Conservation (phyloP, 2,113 vertebrate genomes). For the Salvelinus alpinus region DNA sequence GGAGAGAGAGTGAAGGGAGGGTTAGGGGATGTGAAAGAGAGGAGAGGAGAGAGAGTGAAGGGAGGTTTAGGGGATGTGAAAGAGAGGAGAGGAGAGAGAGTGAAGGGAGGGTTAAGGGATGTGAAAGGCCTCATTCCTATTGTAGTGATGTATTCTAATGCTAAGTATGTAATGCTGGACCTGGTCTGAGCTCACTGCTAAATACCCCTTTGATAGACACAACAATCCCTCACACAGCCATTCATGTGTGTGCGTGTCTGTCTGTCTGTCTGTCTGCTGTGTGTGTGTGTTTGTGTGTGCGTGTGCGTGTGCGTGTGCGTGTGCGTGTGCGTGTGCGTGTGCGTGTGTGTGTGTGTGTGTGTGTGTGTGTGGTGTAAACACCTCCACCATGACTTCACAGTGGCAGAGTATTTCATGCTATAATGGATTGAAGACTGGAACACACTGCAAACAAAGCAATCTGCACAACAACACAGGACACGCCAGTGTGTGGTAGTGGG, state of each 20-base stretch:
- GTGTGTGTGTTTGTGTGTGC: neutral
- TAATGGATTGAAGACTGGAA: conserved; percentile 41
- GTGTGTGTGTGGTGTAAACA: conserved; percentile 6
- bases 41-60: conserved; percentile 59
- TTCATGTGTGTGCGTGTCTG: conserved; percentile 41
- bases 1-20: conserved; percentile 3
- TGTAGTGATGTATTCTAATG: too few relatives aligned
- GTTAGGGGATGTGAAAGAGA: conserved; percentile 24
- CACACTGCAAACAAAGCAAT: conserved; percentile 47
- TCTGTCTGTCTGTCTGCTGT: neutral
- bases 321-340: too few relatives aligned
- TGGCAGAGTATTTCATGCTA: conserved; percentile 59
- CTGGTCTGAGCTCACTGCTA: too few relatives aligned
- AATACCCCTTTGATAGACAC: conserved; percentile 64
- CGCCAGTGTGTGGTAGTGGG: neutral
- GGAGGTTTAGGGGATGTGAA: conserved; percentile 53
- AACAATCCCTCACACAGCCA: conserved; percentile 59
- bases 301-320: too few relatives aligned
- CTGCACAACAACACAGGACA: conserved; percentile 16
- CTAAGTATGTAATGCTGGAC: conserved; percentile 62
- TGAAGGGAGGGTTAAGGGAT: conserved; percentile 36
- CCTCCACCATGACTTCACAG: conserved; percentile 51
- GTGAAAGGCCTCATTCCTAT: conserved; percentile 2
- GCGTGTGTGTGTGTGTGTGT: too few relatives aligned
- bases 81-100: conserved; percentile 45